Evolutionary conservation across 1,140 invertebrate genomes (phyloP).

Genomic region (Drosophila sulfurigaster): DNA sequence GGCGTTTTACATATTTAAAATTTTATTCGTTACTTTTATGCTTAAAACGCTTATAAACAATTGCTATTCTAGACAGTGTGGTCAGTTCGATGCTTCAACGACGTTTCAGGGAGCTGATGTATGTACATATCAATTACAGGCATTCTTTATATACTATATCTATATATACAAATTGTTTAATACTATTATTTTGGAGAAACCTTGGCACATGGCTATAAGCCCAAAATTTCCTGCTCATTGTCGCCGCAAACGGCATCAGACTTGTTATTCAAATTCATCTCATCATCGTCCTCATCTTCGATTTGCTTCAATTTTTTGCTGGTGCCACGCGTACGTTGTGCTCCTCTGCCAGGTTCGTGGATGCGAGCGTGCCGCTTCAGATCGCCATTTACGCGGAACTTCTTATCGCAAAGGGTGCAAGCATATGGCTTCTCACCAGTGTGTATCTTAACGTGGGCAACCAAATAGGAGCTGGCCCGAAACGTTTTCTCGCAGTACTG

Average conservation of each 20-base stretch:
- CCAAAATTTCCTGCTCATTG: conserved; percentile 66
- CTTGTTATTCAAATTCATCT: conserved; percentile 53
- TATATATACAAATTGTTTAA: conserved; percentile 17
- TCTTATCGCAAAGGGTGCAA: conserved; percentile 91
- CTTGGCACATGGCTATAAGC: conserved; percentile 69
- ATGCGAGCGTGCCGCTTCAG: conserved; percentile 95
- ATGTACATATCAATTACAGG: conserved; percentile 12
- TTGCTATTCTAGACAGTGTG: conserved; percentile 12
- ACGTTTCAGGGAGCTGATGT: not conserved
- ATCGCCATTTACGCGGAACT: conserved; percentile 94
- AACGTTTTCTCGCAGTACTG: conserved; percentile 93
- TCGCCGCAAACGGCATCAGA: conserved; percentile 62
- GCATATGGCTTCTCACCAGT: conserved; percentile 94
- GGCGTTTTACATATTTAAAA: not conserved
- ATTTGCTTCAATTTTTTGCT: conserved; percentile 37
- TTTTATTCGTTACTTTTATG: not conserved
- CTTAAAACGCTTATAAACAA: conserved; percentile 14
- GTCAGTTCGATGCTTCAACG: conserved; percentile 18
- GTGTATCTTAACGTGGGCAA: conserved; percentile 95
- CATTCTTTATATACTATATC: not conserved
- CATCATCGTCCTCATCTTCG: conserved; percentile 42
- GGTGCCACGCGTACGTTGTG: not conserved
- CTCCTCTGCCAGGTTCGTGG: conserved; percentile 86
- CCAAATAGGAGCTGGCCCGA: conserved; percentile 93
- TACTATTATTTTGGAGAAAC: conserved; percentile 45